Evolutionary conservation across 2,113 vertebrate species (phyloP).

Genomic region (Neogobius melanostomus): DNA sequence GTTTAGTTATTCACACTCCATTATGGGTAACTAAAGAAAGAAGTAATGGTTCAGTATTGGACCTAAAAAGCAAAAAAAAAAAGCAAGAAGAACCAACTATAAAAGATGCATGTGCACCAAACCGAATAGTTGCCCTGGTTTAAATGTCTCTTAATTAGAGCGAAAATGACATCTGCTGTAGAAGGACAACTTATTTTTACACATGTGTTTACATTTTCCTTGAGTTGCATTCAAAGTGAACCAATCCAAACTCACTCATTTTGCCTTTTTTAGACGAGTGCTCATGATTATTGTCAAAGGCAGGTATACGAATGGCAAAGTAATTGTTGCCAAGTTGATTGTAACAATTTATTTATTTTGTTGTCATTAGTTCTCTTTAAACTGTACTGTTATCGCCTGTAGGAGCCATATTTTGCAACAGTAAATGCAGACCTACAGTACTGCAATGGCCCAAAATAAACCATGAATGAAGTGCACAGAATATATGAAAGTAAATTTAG

Average conservation of each 20-base stretch:
- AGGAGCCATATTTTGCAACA: not conserved
- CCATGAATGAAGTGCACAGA: constrained; percentile 1
- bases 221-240: not conserved
- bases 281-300: not conserved
- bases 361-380: not conserved
- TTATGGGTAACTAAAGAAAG: too few relatives aligned
- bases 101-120: too few relatives aligned
- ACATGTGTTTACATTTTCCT: too few relatives aligned
- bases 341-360: not conserved
- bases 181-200: too few relatives aligned
- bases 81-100: too few relatives aligned
- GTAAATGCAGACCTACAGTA: not conserved
- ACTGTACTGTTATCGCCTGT: not conserved
- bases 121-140: too few relatives aligned
- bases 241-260: not conserved
- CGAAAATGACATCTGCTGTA: too few relatives aligned
- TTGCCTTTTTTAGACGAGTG: not conserved
- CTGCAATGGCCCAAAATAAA: not conserved
- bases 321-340: not conserved
- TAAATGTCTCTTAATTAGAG: too few relatives aligned
- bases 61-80: too few relatives aligned
- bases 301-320: not conserved
- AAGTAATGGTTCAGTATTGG: too few relatives aligned
- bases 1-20: too few relatives aligned
- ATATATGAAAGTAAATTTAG: not conserved